A percentile compares a stretch with the other conserved stretches of the same genome.
Evolutionary conservation across 35 echinoderm and acorn worm genomes (phyloP).

Genomic region (Chiridota heheva): DNA sequence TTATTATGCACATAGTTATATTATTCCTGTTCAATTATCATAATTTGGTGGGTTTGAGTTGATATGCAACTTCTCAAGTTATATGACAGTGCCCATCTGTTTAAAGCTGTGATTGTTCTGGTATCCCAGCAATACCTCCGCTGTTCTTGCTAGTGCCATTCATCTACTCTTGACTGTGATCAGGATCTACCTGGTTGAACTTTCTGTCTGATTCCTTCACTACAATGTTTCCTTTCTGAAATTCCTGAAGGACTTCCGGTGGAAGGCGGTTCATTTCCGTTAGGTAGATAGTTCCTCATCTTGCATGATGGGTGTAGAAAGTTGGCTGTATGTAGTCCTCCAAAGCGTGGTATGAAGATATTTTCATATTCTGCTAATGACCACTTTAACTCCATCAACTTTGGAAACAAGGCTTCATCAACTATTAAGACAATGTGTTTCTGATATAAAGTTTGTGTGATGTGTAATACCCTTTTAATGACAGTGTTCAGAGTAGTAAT

Average conservation of each 20-base stretch:
- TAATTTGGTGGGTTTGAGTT: background rate
- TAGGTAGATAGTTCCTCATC: conserved; percentile 42
- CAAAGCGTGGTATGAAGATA: conserved; percentile 26
- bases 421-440: background rate
- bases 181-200: conserved; percentile 57
- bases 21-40: background rate
- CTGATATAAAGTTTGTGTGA: no score
- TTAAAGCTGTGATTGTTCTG: no score
- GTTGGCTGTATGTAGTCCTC: conserved; percentile 42
- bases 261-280: conserved; percentile 50
- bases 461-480: no score
- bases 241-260: conserved; percentile 1
- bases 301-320: conserved; percentile 42
- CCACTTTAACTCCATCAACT: no score
- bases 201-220: conserved; percentile 7
- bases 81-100: no score
- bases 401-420: no score
- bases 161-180: conserved; percentile 36
- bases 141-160: conserved; percentile 43
- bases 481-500: no score
- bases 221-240: conserved; percentile 31
- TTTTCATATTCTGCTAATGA: conserved; percentile 44
- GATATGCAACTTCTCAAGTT: conserved; percentile 31
- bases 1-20: background rate
- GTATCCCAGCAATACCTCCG: conserved; percentile 37